Evolutionary conservation across 2,888 invertebrate species (phyloP), one percentile per base, ranked within the genome.

Genomic region (Slavum lentiscoides): DNA sequence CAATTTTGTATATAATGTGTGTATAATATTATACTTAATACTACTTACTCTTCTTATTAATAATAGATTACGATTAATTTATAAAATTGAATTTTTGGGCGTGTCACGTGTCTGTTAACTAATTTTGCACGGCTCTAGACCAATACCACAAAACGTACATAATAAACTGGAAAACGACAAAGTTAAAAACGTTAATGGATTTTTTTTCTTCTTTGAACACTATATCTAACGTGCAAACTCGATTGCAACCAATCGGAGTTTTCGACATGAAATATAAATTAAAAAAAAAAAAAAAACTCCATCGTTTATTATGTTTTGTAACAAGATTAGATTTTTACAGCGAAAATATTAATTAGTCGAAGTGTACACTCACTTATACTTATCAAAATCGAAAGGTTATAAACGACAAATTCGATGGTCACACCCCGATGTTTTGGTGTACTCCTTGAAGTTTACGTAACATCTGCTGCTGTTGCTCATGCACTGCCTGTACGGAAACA

Each of bases 371-470:
- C 30, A 75, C 66, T 23, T 30, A 76, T 39, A 76, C 4, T 2
- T 59, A 30, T 49, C 21, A 72, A 59, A 43, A 70, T 37, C n/a
- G 8, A 58, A 55, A 66, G 15, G 55, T 58, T 58, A 66, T 74
- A 53, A 13, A 19, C 39, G 21, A 55, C 55, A 17, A 55, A 75
- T 6, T 68, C 30, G n/a, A 68, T n/a, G 19, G 49, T 80, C 39
- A 80, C 55, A 80, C 80, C 15, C 58, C 80, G 39, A 80, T 80
- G 43, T 80, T 80, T 7, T 84, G 85, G 82, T 86, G 86, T 70
- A 86, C 86, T 83, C 86, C 85, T 82, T 86, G 86, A 58, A 87
- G 84, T 4, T 85, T 85, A 83, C 85, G 85, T 5, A 87, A 84
- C 76, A 86, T 85, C 83, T 86, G 85, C 72, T 86, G 85, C 68